A percentile compares a stretch with the other conserved stretches of the same genome.
Conservation (phyloP, 92 coral and sea anemone genomes). For the Paragorgia papillata region DNA sequence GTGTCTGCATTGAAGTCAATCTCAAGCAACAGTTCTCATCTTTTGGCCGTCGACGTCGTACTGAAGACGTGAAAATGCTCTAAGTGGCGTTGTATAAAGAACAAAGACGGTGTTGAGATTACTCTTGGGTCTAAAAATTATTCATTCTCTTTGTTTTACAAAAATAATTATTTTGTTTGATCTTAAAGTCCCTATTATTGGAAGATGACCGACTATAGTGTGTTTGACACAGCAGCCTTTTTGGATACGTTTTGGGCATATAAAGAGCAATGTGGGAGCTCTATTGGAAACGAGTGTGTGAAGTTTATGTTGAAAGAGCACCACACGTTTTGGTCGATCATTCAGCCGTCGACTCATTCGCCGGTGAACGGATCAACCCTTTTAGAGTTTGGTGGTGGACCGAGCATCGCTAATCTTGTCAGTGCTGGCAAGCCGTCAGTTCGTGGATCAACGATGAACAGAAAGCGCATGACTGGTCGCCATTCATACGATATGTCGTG, state of each 20-base stretch:
- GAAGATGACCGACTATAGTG: slow-evolving; percentile 22
- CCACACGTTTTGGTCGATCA: slow-evolving; percentile 31
- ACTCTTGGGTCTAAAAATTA: too few relatives aligned
- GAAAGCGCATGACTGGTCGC: slow-evolving; percentile 49
- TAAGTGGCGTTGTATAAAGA: too few relatives aligned
- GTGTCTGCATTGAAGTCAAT: too few relatives aligned
- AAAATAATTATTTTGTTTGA: too few relatives aligned
- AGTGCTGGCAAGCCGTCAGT: slow-evolving; percentile 53
- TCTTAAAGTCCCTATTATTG: too few relatives aligned
- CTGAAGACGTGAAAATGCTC: too few relatives aligned
- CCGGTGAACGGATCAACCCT: not conserved
- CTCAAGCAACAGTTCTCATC: too few relatives aligned
- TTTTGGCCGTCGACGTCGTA: too few relatives aligned
- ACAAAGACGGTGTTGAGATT: too few relatives aligned
- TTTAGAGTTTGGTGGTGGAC: slow-evolving; percentile 66
- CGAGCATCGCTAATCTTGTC: slow-evolving; percentile 48
- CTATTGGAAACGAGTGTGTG: not conserved
- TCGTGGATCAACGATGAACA: slow-evolving; percentile 42
- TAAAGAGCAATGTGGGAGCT: too few relatives aligned
- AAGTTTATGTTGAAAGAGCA: slow-evolving; percentile 7
- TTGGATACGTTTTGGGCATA: slow-evolving; percentile 13
- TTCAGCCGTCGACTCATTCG: not conserved
- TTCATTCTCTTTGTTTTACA: too few relatives aligned
- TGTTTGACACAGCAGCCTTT: slow-evolving; percentile 31
- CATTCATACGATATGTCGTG: slow-evolving; percentile 49